These are phyloP conservation scores for Heterotis niloticus DNA, from an alignment of 2,113 vertebrate species.

Conservation along the genomic window DNA sequence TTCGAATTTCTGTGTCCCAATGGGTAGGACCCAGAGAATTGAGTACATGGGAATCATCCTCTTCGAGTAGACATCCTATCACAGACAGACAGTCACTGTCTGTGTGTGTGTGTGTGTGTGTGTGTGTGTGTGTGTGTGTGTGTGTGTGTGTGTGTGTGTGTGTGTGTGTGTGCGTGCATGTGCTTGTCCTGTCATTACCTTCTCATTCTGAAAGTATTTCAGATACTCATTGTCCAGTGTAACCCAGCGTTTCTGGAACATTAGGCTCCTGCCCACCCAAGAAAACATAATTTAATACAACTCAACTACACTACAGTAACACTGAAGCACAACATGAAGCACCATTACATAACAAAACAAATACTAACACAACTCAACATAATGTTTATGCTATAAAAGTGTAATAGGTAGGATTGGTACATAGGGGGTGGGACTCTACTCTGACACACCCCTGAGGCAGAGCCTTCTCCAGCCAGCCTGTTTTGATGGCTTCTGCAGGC, in stretches of 20 bases:
- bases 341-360: not conserved
- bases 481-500: constrained; percentile 49
- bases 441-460: constrained; percentile 66
- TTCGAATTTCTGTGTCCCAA: constrained; percentile 71
- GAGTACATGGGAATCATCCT: constrained; percentile 62
- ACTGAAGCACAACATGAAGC: not conserved
- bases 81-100: not conserved
- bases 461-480: constrained; percentile 75
- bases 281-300: not conserved
- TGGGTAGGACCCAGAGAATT: constrained; percentile 51
- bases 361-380: not conserved
- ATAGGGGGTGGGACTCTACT: not conserved
- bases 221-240: constrained; percentile 63
- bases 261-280: constrained; percentile 58
- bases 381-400: not conserved
- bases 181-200: constrained; percentile 47
- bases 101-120: not conserved
- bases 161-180: not conserved
- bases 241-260: constrained; percentile 77
- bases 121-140: not conserved
- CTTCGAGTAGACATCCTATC: constrained; percentile 57
- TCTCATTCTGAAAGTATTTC: constrained; percentile 69
- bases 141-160: constrained; percentile 3
- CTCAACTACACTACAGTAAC: not conserved
- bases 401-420: not conserved